Evolutionary conservation across 2,113 vertebrate genomes (phyloP), one percentile per base, ranked within the genome.

Genomic region (Cettia cetti): DNA sequence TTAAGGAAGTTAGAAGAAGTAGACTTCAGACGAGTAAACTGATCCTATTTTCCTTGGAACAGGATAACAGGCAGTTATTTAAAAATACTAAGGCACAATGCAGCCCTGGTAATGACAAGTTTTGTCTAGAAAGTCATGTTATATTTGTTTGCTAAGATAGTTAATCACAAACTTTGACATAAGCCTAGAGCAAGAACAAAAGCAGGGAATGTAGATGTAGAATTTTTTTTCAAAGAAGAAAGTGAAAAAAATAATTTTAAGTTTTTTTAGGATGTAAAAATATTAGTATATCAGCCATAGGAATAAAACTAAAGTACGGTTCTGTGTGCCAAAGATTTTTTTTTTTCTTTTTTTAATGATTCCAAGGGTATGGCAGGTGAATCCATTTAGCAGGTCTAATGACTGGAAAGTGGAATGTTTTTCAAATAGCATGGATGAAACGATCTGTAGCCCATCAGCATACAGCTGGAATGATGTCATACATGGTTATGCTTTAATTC

Each of bases 381-480:
- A 95, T 89, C 94, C 95, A 94, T 91, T 97, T 97, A 96, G 85
- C 87, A 94, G 96, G 92, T 94, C 89, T 98, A 97, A 96, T 95
- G 97, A 94, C 94, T 97, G 93, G 82, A 96, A 97, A 97, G 95
- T 96, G 93, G 95, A 96, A 96, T 98, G 96, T 95, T 95, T 97
- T 97, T 95, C 93, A 94, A 96, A 90, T 91, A 93, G 83, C 95
- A 86, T 65, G 71, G 89, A 83, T 91, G 91, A 97, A 95, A 95
- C 80, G 81, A 94, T 97, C 95, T 98, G 97, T 59, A 92, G 93
- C 91, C 94, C 96, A 96, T 98, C 96, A 97, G 61, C 4, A 24
- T 93, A 37, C 92, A 95, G 94, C 96, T 96, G 94, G 92, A 95
- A 98, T 98, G 97, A 98, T 97, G 97, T 98, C 98, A 98, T 97